Percentiles rank a stretch among this genome's conserved stretches.
These are phyloP conservation scores for Pagetopsis macropterus DNA, from an alignment of 2,797 vertebrate genomes.

Conservation along the genomic window DNA sequence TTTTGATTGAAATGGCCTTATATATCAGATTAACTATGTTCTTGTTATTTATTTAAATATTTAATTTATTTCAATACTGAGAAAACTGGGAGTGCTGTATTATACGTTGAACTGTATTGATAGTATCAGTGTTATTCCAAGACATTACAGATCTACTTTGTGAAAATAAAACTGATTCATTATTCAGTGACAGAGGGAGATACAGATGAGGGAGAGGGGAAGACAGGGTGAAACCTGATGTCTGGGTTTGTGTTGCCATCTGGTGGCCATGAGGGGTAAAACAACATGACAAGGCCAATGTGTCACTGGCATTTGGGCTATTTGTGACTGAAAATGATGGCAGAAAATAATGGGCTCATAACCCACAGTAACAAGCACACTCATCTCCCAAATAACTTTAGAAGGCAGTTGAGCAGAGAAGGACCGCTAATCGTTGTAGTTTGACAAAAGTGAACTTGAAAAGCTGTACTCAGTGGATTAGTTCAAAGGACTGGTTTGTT, in stretches of 20 bases:
- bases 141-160: conserved; percentile 4
- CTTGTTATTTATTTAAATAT: background rate
- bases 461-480: background rate
- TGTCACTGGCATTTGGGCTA: conserved; percentile 34
- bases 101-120: background rate
- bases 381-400: conserved; percentile 37
- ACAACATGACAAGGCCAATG: conserved; percentile 40
- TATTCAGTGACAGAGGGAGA: background rate
- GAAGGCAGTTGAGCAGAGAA: conserved; percentile 11
- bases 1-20: background rate
- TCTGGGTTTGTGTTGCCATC: conserved; percentile 73
- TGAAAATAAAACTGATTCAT: conserved; percentile 1
- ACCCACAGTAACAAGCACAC: conserved; percentile 24
- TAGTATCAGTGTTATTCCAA: background rate
- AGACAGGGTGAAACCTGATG: conserved; percentile 8
- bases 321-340: conserved; percentile 55
- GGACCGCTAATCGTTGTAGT: conserved; percentile 17
- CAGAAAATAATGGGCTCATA: conserved; percentile 51
- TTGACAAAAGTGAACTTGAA: conserved; percentile 19
- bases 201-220: background rate
- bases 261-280: conserved; percentile 49
- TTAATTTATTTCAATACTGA: background rate
- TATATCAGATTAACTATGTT: background rate
- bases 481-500: background rate
- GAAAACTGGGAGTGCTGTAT: background rate